These are phyloP conservation scores for Phasianus colchicus DNA, from an alignment of 2,113 vertebrate species.

Conservation along the genomic window DNA sequence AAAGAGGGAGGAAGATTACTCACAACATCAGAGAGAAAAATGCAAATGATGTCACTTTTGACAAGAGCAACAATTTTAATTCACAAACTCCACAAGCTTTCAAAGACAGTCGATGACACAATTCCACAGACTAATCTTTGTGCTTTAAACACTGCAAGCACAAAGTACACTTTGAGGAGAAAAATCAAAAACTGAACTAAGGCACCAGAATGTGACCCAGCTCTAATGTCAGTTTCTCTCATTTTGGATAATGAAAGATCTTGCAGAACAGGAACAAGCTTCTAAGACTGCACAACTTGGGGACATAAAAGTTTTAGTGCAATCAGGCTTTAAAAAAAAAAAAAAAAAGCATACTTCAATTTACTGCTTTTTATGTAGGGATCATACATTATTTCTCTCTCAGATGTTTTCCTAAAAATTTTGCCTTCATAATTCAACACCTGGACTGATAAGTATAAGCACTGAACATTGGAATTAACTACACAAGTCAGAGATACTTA, in stretches of 20 bases:
- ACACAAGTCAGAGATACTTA: constrained; percentile 13
- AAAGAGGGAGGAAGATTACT: neutral
- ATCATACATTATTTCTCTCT: neutral
- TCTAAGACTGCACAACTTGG: neutral
- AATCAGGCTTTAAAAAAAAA: neutral
- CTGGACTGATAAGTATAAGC: constrained; percentile 4
- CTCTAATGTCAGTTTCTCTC: neutral
- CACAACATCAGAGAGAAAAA: neutral
- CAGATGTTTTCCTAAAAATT: neutral
- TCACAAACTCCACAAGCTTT: neutral
- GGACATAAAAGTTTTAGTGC: neutral
- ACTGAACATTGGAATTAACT: neutral
- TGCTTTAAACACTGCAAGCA: neutral
- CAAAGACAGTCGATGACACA: neutral
- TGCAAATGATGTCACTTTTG: neutral
- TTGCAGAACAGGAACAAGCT: neutral
- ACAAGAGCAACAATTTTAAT: neutral
- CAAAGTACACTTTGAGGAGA: neutral
- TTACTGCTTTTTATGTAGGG: neutral
- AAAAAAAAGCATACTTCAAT: neutral
- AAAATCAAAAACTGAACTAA: neutral
- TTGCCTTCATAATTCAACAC: constrained; percentile 4
- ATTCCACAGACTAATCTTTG: neutral
- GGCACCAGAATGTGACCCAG: neutral
- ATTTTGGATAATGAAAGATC: neutral